phyloP scores from a whole-genome alignment of 1,140 invertebrate species.

The Bombus pascuorum region DNA sequence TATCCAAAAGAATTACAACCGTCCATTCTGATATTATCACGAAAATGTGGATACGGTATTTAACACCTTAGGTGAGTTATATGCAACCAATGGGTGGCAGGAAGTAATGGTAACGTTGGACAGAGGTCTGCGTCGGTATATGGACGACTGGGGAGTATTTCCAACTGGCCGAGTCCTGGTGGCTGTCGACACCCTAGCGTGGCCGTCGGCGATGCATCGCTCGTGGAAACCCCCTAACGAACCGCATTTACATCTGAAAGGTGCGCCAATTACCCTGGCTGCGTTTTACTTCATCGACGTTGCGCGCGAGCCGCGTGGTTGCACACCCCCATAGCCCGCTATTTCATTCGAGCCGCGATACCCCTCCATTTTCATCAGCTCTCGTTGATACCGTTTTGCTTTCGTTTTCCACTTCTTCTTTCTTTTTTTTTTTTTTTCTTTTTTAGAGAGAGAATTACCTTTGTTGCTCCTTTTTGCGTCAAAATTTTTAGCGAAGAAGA shows the following conservation, averaged over 20 bases:
- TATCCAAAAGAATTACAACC: constrained; percentile 19
- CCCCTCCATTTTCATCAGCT: constrained; percentile 52
- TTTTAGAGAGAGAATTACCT: not conserved
- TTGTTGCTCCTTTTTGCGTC: not conserved
- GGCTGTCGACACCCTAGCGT: constrained; percentile 37
- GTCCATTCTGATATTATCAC: constrained; percentile 23
- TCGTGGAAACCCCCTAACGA: constrained; percentile 73
- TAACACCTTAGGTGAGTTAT: constrained; percentile 33
- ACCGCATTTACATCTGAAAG: constrained; percentile 80
- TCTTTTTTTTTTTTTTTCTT: not conserved
- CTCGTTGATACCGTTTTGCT: constrained; percentile 45
- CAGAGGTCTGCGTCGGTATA: constrained; percentile 22
- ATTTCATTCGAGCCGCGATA: constrained; percentile 37
- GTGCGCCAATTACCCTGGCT: constrained; percentile 74
- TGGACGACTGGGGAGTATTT: constrained; percentile 44
- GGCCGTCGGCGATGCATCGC: constrained; percentile 62
- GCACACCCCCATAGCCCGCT: constrained; percentile 4
- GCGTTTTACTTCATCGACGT: constrained; percentile 74
- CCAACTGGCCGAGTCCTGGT: constrained; percentile 55
- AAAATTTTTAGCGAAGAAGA: not conserved
- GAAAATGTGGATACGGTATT: constrained; percentile 43
- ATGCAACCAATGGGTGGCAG: constrained; percentile 12
- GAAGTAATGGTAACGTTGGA: constrained; percentile 41
- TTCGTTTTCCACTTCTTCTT: constrained; percentile 19
- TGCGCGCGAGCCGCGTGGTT: constrained; percentile 54